Evolutionary conservation across 2,888 invertebrate genomes (phyloP), one percentile per base, ranked within the genome.

Genomic region (Cryptops parisi): DNA sequence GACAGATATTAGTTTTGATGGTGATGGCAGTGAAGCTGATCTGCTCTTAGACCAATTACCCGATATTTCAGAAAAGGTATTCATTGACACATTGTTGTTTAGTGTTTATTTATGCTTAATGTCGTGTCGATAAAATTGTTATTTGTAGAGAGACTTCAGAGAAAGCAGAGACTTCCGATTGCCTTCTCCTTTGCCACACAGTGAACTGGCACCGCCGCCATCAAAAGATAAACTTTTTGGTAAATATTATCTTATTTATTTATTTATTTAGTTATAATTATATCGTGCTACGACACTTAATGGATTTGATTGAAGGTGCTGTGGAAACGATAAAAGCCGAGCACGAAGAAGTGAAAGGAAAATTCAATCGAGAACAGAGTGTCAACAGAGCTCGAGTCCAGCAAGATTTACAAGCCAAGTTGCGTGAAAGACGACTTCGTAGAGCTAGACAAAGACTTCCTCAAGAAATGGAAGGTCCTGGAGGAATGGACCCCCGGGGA

Each of bases 191-290:
- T 54, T 69, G 25, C 69, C 72, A 3, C 59, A 67, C 24, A 65
- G 62, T 48, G 68, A 70, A 53, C 60, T 73, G 53, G 73, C 73
- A 24, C 72, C 73, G 4, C 61, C 67, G 2, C 74, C 74, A 2
- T 64, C 64, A 9, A 64, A 68, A 51, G 68, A 70, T 48, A 70
- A 70, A 23, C 63, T 74, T 19, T 74, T 74, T 63, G 73, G 74
- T 71, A 62, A 12, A 33, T 33, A 33, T 33, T 9, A 33, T 33
- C 15, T 33, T 33, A 33, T 33, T 9, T 9, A 33, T 33, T 33
- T 6, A 33, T n/a, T n/a, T n/a, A n/a, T n/a, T n/a, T n/a, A n/a
- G 33, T 33, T 15, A 9, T 33, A 15, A 6, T 33, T 33, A 9
- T 15, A 33, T 6, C 15, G 15, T 33, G 15, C 33, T 33, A 9